Percentiles rank a stretch among this genome's conserved stretches.
Evolutionary conservation across 2,113 vertebrate species (phyloP).

Genomic region (Dicrurus megarhynchus): DNA sequence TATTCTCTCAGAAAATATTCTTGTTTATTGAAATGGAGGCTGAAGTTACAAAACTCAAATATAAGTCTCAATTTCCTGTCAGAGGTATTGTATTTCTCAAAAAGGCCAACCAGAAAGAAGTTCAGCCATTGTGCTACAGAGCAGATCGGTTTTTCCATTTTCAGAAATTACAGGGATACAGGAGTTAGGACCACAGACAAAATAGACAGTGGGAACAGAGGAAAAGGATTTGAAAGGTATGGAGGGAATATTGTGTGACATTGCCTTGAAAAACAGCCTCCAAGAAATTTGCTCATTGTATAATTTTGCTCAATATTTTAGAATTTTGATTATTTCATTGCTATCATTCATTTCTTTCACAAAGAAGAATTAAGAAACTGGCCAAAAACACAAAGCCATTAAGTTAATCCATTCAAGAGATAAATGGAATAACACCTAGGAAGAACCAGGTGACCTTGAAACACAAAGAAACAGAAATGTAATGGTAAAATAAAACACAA

Average conservation of each 20-base stretch:
- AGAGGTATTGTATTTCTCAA: background rate
- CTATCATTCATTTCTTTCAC: background rate
- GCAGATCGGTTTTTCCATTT: background rate
- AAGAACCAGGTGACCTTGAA: background rate
- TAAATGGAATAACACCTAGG: background rate
- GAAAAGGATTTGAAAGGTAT: background rate
- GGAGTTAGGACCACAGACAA: background rate
- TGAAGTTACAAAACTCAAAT: background rate
- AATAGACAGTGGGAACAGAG: background rate
- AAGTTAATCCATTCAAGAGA: background rate
- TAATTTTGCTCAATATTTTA: background rate
- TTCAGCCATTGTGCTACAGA: background rate
- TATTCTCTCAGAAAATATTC: background rate
- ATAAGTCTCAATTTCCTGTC: background rate
- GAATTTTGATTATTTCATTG: background rate
- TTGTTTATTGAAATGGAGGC: background rate
- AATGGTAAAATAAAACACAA: background rate
- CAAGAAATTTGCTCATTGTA: background rate
- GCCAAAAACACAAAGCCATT: background rate
- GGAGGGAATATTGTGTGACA: background rate
- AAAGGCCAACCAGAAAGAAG: background rate
- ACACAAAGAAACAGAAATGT: background rate
- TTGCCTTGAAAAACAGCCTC: background rate
- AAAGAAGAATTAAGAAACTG: background rate
- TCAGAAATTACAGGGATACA: background rate